phyloP scores from a whole-genome alignment of 2,888 invertebrate genomes.

The Synanthedon tipuliformis region DNA sequence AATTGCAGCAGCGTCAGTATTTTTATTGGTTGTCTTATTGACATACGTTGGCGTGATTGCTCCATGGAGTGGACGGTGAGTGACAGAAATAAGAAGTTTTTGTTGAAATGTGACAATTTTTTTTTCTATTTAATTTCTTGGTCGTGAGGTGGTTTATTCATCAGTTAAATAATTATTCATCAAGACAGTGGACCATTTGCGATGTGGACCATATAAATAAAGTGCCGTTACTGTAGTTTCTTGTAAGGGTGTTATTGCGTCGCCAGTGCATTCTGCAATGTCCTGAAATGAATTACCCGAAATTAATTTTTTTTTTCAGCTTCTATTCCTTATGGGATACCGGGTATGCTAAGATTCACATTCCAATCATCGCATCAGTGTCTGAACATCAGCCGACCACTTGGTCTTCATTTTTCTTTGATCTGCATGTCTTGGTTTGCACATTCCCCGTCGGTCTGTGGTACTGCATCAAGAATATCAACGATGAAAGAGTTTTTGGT shows the following conservation, averaged over 20 bases:
- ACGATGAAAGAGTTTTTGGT: conserved; percentile 98
- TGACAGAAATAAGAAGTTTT: neutral
- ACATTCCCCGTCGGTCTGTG: conserved; percentile 98
- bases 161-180: no score
- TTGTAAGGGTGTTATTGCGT: no score
- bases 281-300: no score
- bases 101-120: neutral
- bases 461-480: conserved; percentile 98
- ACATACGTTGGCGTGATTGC: conserved; percentile 96
- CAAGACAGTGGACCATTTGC: no score
- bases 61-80: conserved; percentile 89
- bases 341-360: conserved; percentile 99
- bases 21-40: conserved; percentile 85
- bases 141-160: no score
- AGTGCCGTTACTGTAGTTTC: no score
- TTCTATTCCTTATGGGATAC: conserved; percentile 99
- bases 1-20: conserved; percentile 81
- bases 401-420: conserved; percentile 99
- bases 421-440: conserved; percentile 94
- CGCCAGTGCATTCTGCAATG: no score
- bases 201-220: no score
- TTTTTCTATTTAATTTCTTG: neutral
- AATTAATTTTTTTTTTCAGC: conserved; percentile 50
- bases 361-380: conserved; percentile 98
- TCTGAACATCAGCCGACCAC: conserved; percentile 99